Evolutionary conservation across 1,140 invertebrate species (phyloP), one percentile per base, ranked within the genome.

Genomic region (Formica selysi): DNA sequence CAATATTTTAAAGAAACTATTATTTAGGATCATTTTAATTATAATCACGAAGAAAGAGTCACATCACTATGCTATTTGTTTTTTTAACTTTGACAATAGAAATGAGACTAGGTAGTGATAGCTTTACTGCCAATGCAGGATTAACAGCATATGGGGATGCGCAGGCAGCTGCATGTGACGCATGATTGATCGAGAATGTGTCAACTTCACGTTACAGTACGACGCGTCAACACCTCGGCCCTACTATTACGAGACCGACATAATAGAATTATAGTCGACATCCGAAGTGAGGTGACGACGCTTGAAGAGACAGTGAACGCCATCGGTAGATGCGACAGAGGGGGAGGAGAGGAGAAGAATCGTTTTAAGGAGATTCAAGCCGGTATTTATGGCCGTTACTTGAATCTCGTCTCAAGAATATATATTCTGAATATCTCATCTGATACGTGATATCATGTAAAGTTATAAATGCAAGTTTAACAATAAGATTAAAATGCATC

Each of bases 181-280:
- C 85, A 67, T 93, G 92, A 93, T 92, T 93, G 92, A 93, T 93
- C 86, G 92, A 93, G 92, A 92, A 92, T 92, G 91, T 92, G 92
- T 93, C 92, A 93, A 93, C 92, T 93, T 93, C 89, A 91, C 91
- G 88, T 91, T 93, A 91, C 87, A 92, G 76, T 91, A 91, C 86
- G 86, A 91, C 90, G 87, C 91, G 86, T 90, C 85, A 87, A 86
- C 91, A 86, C 87, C 86, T 88, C 86, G 59, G 74, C 54, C 76
- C 86, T 90, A 83, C 79, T 83, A 83, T 83, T 70, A 68, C 48
- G 86, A 89, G 83, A 51, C 79, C 87, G 73, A 85, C 89, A 76
- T 89, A 87, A 90, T 85, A 86, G 85, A 86, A 91, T 91, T 90
- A 91, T 87, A 89, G 74, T 62, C 80, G 84, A 90, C 89, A 85